These are phyloP conservation scores for Homarus americanus DNA, from an alignment of 1,140 invertebrate genomes.

Conservation along the genomic window DNA sequence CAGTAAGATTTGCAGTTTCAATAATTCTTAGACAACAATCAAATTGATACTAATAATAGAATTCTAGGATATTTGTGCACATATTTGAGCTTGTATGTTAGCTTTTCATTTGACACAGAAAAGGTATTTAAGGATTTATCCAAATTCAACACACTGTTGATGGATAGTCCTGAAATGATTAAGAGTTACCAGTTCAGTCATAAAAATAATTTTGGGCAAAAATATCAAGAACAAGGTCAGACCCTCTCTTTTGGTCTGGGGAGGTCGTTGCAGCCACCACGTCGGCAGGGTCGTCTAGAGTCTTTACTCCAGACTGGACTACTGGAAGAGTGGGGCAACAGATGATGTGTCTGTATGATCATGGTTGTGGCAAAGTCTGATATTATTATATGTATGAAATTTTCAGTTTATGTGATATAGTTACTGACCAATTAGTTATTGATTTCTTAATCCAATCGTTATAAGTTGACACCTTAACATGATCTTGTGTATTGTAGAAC, in stretches of 20 bases:
- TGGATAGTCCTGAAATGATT: too few relatives aligned
- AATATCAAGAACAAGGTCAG: neutral
- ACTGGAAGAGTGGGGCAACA: constrained; percentile 41
- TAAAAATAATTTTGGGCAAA: neutral
- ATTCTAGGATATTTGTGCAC: too few relatives aligned
- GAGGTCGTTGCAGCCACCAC: constrained; percentile 37
- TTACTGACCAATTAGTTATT: neutral
- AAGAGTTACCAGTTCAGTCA: neutral
- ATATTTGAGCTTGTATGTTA: too few relatives aligned
- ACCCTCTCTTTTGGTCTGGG: constrained; percentile 53
- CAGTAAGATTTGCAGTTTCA: neutral
- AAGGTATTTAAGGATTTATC: neutral
- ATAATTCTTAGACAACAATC: neutral
- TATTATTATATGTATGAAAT: neutral
- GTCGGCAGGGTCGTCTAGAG: constrained; percentile 66
- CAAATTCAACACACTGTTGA: neutral
- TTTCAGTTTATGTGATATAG: neutral
- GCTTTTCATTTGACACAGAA: neutral
- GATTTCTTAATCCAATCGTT: neutral
- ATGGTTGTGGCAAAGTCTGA: neutral
- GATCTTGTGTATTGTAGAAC: neutral
- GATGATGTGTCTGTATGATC: neutral
- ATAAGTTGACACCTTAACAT: neutral
- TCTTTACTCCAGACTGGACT: constrained; percentile 50
- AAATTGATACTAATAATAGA: neutral